phyloP scores from a whole-genome alignment of 1,140 invertebrate species.

The Lepidotrigona ventralis region DNA sequence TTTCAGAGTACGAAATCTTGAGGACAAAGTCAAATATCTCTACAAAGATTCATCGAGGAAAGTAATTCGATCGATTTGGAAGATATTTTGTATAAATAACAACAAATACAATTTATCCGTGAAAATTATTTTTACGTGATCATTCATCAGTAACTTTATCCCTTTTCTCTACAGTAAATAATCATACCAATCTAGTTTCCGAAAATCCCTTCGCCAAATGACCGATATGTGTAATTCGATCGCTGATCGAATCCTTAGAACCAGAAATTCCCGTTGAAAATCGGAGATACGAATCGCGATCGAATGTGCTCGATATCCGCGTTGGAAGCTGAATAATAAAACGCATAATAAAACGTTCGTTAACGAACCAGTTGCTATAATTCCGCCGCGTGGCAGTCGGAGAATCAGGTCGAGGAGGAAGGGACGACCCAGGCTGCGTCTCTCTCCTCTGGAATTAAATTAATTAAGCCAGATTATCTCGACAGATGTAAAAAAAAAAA shows the following conservation, averaged over 20 bases:
- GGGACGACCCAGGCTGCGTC: background rate
- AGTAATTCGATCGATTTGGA: no score
- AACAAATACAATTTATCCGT: background rate
- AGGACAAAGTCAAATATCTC: no score
- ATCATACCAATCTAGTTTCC: background rate
- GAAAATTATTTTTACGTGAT: background rate
- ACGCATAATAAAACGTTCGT: conserved; percentile 38
- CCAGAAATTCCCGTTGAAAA: background rate
- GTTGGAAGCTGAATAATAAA: background rate
- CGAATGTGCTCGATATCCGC: background rate
- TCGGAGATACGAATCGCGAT: background rate
- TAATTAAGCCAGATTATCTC: conserved; percentile 48
- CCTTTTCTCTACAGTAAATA: no score
- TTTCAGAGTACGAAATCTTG: no score
- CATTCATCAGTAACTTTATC: background rate
- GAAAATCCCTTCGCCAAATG: background rate
- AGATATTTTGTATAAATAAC: no score
- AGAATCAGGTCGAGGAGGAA: conserved; percentile 46
- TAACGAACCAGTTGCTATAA: conserved; percentile 42
- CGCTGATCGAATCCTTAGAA: background rate
- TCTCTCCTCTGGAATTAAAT: conserved; percentile 36
- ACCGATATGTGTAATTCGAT: no score
- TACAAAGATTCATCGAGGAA: no score
- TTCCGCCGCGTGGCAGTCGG: conserved; percentile 49
- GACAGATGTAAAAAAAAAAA: conserved; percentile 39